Evolutionary conservation across 2,888 invertebrate species (phyloP).

Genomic region (Cephus pygmeus): DNA sequence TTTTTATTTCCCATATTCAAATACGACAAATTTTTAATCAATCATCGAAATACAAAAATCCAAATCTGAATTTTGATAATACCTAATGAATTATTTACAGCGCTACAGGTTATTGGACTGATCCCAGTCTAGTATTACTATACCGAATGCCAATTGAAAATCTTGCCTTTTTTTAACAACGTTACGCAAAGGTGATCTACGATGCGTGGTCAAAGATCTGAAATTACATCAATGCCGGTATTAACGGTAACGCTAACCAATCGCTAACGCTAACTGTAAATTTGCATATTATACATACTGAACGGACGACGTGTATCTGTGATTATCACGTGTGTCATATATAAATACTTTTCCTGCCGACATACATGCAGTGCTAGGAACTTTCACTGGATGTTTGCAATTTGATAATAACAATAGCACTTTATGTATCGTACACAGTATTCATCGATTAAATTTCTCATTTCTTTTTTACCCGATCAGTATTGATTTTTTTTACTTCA

Average conservation of each 20-base stretch:
- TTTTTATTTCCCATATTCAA: background rate
- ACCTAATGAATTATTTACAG: background rate
- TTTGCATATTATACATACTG: background rate
- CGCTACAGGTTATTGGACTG: background rate
- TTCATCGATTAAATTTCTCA: background rate
- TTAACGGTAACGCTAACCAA: background rate
- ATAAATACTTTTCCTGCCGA: background rate
- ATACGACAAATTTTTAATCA: background rate
- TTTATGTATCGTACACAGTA: background rate
- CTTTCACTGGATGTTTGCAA: background rate
- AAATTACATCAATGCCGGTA: constrained; percentile 35
- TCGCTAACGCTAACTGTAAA: background rate
- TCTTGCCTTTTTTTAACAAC: background rate
- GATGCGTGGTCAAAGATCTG: constrained; percentile 35
- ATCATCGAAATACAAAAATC: background rate
- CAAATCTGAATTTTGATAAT: background rate
- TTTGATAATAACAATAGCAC: background rate
- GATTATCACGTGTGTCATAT: background rate
- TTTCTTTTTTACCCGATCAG: background rate
- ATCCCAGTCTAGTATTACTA: background rate
- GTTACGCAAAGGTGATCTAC: background rate
- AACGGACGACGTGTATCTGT: background rate
- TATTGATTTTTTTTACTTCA: background rate
- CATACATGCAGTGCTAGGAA: background rate
- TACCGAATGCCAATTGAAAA: background rate